A percentile compares a stretch with the other conserved stretches of the same genome.
Evolutionary conservation across 1,140 invertebrate genomes (phyloP).

Genomic region (Lamellibrachia luymesi): DNA sequence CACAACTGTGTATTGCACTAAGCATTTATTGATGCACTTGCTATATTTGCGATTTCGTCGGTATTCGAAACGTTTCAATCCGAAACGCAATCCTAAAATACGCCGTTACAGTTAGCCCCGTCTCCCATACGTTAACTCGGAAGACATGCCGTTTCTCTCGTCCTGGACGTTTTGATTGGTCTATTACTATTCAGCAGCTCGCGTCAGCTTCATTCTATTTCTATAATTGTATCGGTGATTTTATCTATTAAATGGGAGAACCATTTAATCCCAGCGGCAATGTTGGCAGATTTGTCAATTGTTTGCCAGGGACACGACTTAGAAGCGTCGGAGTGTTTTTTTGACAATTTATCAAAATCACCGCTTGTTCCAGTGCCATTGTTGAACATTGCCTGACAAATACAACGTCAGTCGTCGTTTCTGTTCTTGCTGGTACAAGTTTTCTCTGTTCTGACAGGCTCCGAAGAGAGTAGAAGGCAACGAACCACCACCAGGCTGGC

Average conservation of each 20-base stretch:
- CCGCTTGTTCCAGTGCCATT: background rate
- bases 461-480: constrained; percentile 20
- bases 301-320: background rate
- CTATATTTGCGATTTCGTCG: background rate
- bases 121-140: background rate
- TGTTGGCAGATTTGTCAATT: too few species aligned
- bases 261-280: too few species aligned
- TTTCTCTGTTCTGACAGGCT: constrained; percentile 20
- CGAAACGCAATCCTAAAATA: too few species aligned
- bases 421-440: background rate
- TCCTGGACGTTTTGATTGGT: background rate
- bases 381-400: background rate
- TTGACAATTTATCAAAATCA: background rate
- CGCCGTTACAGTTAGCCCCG: too few species aligned
- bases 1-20: background rate
- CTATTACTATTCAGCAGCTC: background rate
- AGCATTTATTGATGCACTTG: background rate
- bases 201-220: background rate
- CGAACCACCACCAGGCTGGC: constrained; percentile 67
- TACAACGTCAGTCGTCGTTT: too few species aligned
- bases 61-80: background rate
- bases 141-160: background rate
- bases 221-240: background rate
- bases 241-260: background rate
- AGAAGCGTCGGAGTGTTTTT: background rate